Conservation (phyloP, 64 coral and sea anemone species). For the Stichodactyla mertensii region DNA sequence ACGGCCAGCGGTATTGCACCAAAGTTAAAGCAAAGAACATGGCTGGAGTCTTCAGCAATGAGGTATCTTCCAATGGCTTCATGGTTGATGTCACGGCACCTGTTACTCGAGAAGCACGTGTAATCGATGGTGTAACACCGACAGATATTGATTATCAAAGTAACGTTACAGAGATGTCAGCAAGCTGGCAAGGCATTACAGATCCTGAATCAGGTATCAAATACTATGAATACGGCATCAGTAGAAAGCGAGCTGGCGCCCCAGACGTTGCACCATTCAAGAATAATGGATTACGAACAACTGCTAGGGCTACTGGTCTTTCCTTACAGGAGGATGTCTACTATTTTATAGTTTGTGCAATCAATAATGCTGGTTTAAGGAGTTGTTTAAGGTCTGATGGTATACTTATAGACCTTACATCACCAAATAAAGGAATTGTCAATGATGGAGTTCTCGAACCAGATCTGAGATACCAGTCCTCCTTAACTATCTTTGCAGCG, state of each 20-base stretch:
- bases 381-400: constrained; percentile 76
- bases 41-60: constrained; percentile 51
- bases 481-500: constrained; percentile 57
- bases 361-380: constrained; percentile 74
- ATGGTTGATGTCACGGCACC: constrained; percentile 66
- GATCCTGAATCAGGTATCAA: constrained; percentile 76
- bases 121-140: constrained; percentile 60
- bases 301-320: constrained; percentile 40
- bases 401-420: constrained; percentile 72
- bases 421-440: constrained; percentile 73
- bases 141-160: constrained; percentile 84
- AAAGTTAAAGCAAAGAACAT: constrained; percentile 83
- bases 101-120: constrained; percentile 46
- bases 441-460: constrained; percentile 90
- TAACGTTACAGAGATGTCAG: constrained; percentile 56
- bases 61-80: constrained; percentile 74
- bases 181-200: constrained; percentile 51
- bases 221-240: constrained; percentile 69
- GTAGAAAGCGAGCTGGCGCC: constrained; percentile 47
- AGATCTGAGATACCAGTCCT: constrained; percentile 78
- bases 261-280: constrained; percentile 54
- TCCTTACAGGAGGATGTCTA: constrained; percentile 70
- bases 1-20: constrained; percentile 75
- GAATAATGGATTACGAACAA: constrained; percentile 35
- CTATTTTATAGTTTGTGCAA: constrained; percentile 81